Conservation (phyloP, 30 jellyfish, hydroid and myxozoan genomes). For the Cassiopea xamachana region DNA sequence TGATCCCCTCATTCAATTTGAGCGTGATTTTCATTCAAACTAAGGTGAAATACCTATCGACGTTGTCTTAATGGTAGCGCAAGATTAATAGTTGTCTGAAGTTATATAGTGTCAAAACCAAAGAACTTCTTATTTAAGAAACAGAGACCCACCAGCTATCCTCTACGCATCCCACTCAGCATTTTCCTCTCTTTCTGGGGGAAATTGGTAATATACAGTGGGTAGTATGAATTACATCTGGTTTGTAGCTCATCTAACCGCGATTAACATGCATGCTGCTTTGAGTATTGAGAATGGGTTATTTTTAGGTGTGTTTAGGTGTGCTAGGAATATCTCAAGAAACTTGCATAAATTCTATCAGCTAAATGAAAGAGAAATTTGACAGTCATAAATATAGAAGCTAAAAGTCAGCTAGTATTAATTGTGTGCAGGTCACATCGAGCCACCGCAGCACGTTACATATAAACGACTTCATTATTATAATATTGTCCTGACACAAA, state of each 20-base stretch:
- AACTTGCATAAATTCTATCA: not conserved
- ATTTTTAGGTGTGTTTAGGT: not conserved
- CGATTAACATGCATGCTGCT: not conserved
- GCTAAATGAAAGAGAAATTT: not conserved
- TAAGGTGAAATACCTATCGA: too few relatives aligned
- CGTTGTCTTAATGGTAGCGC: not conserved
- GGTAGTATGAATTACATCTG: not conserved
- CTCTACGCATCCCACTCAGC: not conserved
- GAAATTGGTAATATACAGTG: not conserved
- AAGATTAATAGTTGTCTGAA: not conserved
- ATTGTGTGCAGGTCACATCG: too few relatives aligned
- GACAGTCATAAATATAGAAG: too few relatives aligned
- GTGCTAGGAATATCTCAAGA: not conserved
- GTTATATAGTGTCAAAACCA: not conserved
- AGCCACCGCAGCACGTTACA: too few relatives aligned
- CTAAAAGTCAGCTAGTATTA: too few relatives aligned
- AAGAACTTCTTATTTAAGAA: too few relatives aligned
- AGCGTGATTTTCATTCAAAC: too few relatives aligned
- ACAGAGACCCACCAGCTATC: not conserved
- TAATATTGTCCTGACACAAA: too few relatives aligned
- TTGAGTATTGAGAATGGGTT: not conserved
- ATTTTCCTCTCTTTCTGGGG: not conserved
- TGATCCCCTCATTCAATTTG: too few relatives aligned
- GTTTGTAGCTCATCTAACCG: slow-evolving; percentile 4
- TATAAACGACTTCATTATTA: too few relatives aligned